Evolutionary conservation across 1,140 invertebrate genomes (phyloP), one percentile per base, ranked within the genome.

Genomic region (Sminthurinus signatus): DNA sequence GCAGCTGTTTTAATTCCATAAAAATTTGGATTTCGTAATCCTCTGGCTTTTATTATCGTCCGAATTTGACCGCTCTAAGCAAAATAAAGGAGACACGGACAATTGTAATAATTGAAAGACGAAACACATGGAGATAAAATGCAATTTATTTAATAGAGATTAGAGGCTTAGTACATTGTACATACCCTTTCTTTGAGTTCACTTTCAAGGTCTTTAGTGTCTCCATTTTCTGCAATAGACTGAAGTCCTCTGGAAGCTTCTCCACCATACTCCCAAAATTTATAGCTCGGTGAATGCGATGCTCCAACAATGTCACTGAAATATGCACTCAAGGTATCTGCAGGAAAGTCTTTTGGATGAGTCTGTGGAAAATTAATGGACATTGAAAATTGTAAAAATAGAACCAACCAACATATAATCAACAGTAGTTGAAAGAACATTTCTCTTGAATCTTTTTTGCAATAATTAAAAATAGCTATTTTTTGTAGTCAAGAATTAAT

Each of bases 261-360:
- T 54, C 88, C 86, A 28, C 93, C 93, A 73, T 93, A 89, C 14
- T 91, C 88, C 96, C 96, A 99, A 73, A 99, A 91, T 15, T 85
- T 84, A 75, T 94, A 99, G 73, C 91, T 89, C 0, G 83, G 81
- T 50, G 87, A 87, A 74, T 99, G 97, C 0, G 91, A 89, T 5
- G 93, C 96, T 0, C 96, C 97, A 69, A 99, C 91, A 27, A 99
- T 83, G 77, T 99, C 96, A 14, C 94, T 98, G 79, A 99, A 99
- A 77, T 99, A 96, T 0, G 95, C 93, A 67, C 97, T 78, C 86
- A 89, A 93, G 14, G 88, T 86, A 70, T 87, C 85, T 4, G 75
- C 72, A 3, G 96, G 97, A 78, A 91, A 99, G 75, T 98, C 91
- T 79, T 93, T 97, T 0, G 96, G 96, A 77, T 99, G 97, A 0